phyloP scores from a whole-genome alignment of 2,113 vertebrate species.

The Vulpes ferrilata region DNA sequence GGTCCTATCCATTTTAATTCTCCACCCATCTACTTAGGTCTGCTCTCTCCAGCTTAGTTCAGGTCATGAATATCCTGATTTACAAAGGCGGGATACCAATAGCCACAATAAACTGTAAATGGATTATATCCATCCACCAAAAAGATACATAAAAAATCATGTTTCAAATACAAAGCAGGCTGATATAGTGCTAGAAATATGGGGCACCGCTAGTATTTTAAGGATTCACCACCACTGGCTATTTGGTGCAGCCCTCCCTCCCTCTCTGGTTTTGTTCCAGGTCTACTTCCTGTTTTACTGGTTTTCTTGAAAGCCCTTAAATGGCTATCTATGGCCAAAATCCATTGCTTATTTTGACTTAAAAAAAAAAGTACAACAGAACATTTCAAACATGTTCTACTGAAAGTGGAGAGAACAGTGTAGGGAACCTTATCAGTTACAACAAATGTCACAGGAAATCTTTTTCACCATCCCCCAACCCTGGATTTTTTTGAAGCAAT shows the following conservation, averaged over 20 bases:
- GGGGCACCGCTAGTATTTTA: neutral
- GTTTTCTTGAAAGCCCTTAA: neutral
- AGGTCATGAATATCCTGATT: neutral
- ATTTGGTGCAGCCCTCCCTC: neutral
- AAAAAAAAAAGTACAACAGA: neutral
- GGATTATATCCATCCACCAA: neutral
- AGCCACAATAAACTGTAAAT: neutral
- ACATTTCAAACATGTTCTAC: neutral
- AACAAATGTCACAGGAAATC: neutral
- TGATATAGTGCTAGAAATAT: neutral
- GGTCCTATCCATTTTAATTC: neutral
- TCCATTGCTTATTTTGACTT: neutral
- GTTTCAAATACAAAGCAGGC: neutral
- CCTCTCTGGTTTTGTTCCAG: neutral
- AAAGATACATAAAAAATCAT: neutral
- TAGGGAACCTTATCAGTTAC: neutral
- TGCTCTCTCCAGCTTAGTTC: neutral
- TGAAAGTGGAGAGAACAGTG: neutral
- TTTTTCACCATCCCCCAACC: neutral
- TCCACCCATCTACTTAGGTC: neutral
- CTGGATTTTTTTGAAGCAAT: neutral
- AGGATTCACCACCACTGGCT: neutral
- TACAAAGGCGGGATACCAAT: neutral
- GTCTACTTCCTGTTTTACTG: neutral
- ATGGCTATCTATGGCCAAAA: neutral